Percentiles rank a stretch among this genome's conserved stretches.
Evolutionary conservation across 2,113 vertebrate genomes (phyloP).

Genomic region (Bettongia penicillata): DNA sequence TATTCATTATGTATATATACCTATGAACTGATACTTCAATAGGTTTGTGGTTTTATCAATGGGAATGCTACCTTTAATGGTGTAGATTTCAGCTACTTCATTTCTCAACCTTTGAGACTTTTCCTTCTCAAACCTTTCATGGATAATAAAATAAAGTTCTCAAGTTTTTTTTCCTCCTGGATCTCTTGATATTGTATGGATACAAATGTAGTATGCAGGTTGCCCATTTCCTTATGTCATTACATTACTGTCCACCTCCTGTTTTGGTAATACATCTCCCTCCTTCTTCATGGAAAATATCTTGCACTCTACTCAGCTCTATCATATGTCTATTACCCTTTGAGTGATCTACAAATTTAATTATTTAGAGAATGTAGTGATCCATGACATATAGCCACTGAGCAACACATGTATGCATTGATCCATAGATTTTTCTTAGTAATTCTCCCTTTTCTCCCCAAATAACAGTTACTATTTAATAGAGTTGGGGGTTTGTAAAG

Average conservation of each 20-base stretch:
- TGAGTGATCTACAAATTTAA: not conserved
- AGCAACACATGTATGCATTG: not conserved
- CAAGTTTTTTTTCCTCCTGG: not conserved
- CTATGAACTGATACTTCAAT: not conserved
- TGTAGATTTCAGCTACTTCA: not conserved
- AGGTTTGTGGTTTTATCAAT: not conserved
- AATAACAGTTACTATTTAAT: not conserved
- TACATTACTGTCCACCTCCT: not conserved
- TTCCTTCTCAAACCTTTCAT: not conserved
- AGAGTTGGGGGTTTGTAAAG: not conserved
- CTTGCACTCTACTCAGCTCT: not conserved
- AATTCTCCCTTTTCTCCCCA: not conserved
- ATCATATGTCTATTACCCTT: not conserved
- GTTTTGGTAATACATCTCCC: not conserved
- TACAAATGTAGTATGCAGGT: not conserved
- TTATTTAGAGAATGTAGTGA: not conserved
- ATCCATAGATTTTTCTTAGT: not conserved
- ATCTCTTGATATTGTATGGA: not conserved
- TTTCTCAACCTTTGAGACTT: not conserved
- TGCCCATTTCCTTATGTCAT: not conserved
- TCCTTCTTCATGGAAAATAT: not conserved
- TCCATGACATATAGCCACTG: not conserved
- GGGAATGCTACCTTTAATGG: not conserved
- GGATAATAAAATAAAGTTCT: not conserved
- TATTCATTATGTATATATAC: too few relatives aligned